Percentiles rank a stretch among this genome's conserved stretches.
Evolutionary conservation across 2,797 vertebrate species (phyloP).

Genomic region (Gymnocypris eckloni): DNA sequence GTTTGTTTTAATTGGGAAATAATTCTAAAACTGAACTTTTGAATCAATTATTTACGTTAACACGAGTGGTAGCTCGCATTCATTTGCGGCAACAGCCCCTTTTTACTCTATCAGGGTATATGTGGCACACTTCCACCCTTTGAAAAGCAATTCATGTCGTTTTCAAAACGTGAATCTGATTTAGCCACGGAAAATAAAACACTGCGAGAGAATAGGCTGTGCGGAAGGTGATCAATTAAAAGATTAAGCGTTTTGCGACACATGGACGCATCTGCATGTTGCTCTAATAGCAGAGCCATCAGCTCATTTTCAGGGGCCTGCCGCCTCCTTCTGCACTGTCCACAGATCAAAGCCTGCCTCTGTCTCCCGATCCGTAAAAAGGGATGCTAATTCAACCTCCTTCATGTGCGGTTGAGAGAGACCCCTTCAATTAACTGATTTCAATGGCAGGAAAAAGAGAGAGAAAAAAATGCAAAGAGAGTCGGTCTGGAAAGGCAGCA

Average conservation of each 20-base stretch:
- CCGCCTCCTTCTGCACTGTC: constrained; percentile 85
- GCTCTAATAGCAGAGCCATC: constrained; percentile 93
- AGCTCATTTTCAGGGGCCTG: constrained; percentile 97
- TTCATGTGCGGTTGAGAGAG: constrained; percentile 95
- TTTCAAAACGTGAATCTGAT: constrained; percentile 77
- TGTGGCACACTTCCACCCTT: constrained; percentile 62
- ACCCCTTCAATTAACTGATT: constrained; percentile 99
- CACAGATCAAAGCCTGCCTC: constrained; percentile 93
- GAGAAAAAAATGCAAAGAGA: constrained; percentile 86
- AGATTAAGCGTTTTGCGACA: constrained; percentile 98
- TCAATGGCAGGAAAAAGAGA: constrained; percentile 86
- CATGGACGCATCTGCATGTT: constrained; percentile 91
- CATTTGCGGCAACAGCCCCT: constrained; percentile 56
- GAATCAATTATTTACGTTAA: constrained; percentile 34
- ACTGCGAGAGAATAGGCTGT: constrained; percentile 73
- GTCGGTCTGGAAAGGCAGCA: constrained; percentile 84
- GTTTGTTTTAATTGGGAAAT: background rate
- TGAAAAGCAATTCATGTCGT: constrained; percentile 75
- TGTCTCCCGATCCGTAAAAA: constrained; percentile 89
- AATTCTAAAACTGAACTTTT: background rate
- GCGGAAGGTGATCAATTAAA: constrained; percentile 98
- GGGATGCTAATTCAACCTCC: constrained; percentile 96
- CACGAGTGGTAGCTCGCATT: constrained; percentile 41
- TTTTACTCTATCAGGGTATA: constrained; percentile 53
- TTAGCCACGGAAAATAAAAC: constrained; percentile 65